Percentiles rank a stretch among this genome's conserved stretches.
These are phyloP conservation scores for Tachina lurida DNA, from an alignment of 2,888 invertebrate genomes.

Conservation along the genomic window DNA sequence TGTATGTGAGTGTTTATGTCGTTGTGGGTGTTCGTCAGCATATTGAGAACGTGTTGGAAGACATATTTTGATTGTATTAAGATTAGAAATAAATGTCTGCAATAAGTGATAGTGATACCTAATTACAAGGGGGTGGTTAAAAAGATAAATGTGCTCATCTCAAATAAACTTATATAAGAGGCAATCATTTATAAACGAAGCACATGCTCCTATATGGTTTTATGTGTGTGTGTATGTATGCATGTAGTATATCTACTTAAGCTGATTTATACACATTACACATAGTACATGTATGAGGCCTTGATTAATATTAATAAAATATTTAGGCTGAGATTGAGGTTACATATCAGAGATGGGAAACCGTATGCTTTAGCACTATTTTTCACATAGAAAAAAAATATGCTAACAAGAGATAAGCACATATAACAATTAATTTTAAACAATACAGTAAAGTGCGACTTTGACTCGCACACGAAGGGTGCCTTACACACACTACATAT, in stretches of 20 bases:
- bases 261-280: neutral
- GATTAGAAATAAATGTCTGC: constrained; percentile 53
- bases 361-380: neutral
- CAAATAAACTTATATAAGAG: constrained; percentile 43
- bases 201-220: neutral
- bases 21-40: constrained; percentile 2
- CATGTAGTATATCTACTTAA: neutral
- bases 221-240: neutral
- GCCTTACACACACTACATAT: too few relatives aligned
- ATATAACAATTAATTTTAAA: too few relatives aligned
- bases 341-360: constrained; percentile 1
- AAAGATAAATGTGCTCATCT: constrained; percentile 52
- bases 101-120: constrained; percentile 62
- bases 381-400: too few relatives aligned
- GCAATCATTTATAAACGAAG: constrained; percentile 58
- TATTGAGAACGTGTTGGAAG: constrained; percentile 31
- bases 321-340: constrained; percentile 38
- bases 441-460: too few relatives aligned
- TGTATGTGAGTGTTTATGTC: neutral
- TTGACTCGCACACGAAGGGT: too few relatives aligned
- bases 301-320: constrained; percentile 61
- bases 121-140: constrained; percentile 55
- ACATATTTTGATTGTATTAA: constrained; percentile 47
- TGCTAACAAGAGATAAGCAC: too few relatives aligned
- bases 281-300: constrained; percentile 13